Conservation (phyloP, 2,797 vertebrate genomes). For the Phrynocephalus guinanensis region DNA sequence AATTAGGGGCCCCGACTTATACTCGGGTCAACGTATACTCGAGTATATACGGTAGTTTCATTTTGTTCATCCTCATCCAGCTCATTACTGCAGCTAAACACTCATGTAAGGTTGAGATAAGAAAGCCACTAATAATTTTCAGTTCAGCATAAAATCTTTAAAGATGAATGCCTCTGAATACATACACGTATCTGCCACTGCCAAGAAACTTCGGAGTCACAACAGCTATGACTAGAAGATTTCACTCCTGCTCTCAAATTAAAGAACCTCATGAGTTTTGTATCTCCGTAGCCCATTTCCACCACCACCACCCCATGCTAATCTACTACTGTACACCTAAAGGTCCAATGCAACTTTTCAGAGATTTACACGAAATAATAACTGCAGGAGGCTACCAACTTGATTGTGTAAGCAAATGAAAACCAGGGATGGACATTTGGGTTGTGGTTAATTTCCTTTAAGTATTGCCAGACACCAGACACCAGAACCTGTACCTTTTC, state of each 20-base stretch:
- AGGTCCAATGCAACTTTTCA: not conserved
- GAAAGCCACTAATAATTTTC: not conserved
- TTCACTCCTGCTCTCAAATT: not conserved
- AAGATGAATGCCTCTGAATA: not conserved
- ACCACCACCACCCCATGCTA: not conserved
- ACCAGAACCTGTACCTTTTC: not conserved
- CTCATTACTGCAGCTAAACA: no score
- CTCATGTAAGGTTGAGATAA: not conserved
- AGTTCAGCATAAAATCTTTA: not conserved
- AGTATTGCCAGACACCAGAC: not conserved
- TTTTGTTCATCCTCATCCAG: no score
- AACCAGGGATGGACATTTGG: not conserved
- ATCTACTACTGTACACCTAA: not conserved
- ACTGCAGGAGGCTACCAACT: not conserved
- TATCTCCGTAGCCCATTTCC: not conserved
- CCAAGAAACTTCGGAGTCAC: not conserved
- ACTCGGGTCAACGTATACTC: no score
- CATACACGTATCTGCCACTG: not conserved
- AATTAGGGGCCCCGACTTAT: no score
- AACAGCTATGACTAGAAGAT: not conserved
- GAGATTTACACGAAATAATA: not conserved
- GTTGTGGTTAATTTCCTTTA: no score
- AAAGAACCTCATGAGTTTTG: not conserved
- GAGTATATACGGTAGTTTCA: no score
- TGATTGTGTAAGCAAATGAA: not conserved